These are phyloP conservation scores for Thalassoma bifasciatum DNA, from an alignment of 2,113 vertebrate species.

Conservation along the genomic window DNA sequence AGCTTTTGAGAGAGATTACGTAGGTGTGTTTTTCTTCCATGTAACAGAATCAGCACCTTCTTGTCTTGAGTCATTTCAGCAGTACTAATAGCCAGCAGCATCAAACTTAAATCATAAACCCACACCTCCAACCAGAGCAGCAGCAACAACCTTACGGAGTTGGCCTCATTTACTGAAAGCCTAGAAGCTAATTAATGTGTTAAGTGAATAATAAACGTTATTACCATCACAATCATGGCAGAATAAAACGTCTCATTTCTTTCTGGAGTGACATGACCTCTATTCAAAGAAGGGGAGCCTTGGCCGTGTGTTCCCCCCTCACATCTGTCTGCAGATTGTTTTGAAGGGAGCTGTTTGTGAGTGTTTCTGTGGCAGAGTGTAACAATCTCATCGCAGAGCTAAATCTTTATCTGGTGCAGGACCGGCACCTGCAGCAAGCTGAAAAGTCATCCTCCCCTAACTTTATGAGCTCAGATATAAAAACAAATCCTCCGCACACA, in stretches of 20 bases:
- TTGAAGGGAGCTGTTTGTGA: conserved; percentile 7
- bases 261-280: conserved; percentile 58
- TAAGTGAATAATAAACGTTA: conserved; percentile 56
- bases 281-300: conserved; percentile 38
- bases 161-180: conserved; percentile 55
- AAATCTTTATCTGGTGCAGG: conserved; percentile 62
- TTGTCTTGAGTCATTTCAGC: conserved; percentile 24
- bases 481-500: conserved; percentile 50
- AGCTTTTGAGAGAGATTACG: conserved; percentile 12
- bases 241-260: conserved; percentile 45
- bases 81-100: conserved; percentile 45
- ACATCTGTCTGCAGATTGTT: conserved; percentile 44
- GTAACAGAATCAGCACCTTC: conserved; percentile 25
- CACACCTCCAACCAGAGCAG: conserved; percentile 40
- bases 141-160: conserved; percentile 39
- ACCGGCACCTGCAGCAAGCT: conserved; percentile 48
- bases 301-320: conserved; percentile 20
- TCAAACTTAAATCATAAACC: conserved; percentile 42
- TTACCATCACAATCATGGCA: conserved; percentile 37
- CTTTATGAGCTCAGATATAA: conserved; percentile 62
- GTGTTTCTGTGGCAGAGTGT: conserved; percentile 5
- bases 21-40: background rate
- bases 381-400: conserved; percentile 48
- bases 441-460: conserved; percentile 45
- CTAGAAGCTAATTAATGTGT: conserved; percentile 42